A percentile compares a stretch with the other conserved stretches of the same genome.
These are phyloP conservation scores for Brenthis ino DNA, from an alignment of 2,888 invertebrate genomes.

Conservation along the genomic window DNA sequence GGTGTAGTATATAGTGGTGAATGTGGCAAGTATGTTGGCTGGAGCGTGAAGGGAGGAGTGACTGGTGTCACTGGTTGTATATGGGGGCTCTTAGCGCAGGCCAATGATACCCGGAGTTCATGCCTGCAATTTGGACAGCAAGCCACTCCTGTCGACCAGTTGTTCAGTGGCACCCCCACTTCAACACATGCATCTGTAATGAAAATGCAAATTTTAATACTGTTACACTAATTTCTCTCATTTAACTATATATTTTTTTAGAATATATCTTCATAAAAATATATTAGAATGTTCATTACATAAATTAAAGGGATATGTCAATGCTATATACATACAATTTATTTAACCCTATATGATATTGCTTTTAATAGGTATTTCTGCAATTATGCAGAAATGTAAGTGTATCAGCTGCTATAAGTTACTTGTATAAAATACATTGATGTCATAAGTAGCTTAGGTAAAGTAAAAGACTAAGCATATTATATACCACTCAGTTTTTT, in stretches of 20 bases:
- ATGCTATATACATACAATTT: no score
- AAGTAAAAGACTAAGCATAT: no score
- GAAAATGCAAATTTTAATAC: neutral
- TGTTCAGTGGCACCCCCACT: conserved; percentile 68
- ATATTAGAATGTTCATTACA: no score
- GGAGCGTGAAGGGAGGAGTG: conserved; percentile 61
- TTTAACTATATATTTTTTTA: neutral
- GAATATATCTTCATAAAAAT: no score
- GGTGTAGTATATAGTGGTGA: conserved; percentile 57
- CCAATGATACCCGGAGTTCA: conserved; percentile 71
- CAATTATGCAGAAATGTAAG: no score
- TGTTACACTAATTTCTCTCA: neutral
- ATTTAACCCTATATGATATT: no score
- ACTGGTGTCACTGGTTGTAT: conserved; percentile 51
- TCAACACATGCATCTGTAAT: conserved; percentile 75
- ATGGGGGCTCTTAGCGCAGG: conserved; percentile 54
- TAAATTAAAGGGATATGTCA: no score
- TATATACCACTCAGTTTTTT: no score
- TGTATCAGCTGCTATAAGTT: no score
- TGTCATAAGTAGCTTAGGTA: no score
- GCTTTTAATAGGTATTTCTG: no score
- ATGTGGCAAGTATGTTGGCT: conserved; percentile 62
- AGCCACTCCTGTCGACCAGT: conserved; percentile 75
- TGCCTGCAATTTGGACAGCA: conserved; percentile 88
- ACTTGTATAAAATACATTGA: no score